Base-by-base conservation (phyloP, 2,888 invertebrate genomes). In the Clunio marinus region DNA sequence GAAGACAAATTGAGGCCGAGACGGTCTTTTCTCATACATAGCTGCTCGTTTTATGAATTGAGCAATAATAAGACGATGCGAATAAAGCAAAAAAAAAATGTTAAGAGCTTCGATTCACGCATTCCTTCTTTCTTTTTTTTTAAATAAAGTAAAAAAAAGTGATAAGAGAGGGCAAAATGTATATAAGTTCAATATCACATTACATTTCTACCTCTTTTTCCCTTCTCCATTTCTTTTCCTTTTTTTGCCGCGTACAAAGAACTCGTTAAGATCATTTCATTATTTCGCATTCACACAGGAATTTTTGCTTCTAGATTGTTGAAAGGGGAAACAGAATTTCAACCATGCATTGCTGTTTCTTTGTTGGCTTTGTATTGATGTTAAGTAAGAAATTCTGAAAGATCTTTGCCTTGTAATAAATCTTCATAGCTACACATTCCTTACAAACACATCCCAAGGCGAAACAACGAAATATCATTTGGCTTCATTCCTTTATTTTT, bases 1-100 rank as follows among this genome's bases (percentile, higher is more conserved):
- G 60, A 35, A 60, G 60, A 60, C 60, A 60, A 60, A 60, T 60
- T 60, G 60, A 37, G 20, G n/a, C 22, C 3, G 22, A 17, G 20
- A 10, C 22, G 20, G 15, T 22, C 8, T 5, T 17, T 32, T 32
- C 10, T 10, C 5, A 32, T 32, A 10, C 10, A 7, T 32, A 7
- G 32, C 10, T 32, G 32, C 41, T n/a, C 41, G 51, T 7, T 10
- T 51, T 51, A 20, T 51, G 8, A 20, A 51, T 51, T 51, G 17
- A 51, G 51, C 20, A 51, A 51, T 20, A 51, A 51, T 20, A n/a
- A 41, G 41, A 41, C 15, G 35, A 32, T 20, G 32, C 20, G 17
- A 59, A 59, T 10, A 22, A 59, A 10, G 32, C 20, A 22, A 55
- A 22, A 20, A 4, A 51, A 55, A 55, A 41, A 41, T 41, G 41